Conservation (phyloP, 2,888 invertebrate genomes). For the Mechanitis mazaeus region DNA sequence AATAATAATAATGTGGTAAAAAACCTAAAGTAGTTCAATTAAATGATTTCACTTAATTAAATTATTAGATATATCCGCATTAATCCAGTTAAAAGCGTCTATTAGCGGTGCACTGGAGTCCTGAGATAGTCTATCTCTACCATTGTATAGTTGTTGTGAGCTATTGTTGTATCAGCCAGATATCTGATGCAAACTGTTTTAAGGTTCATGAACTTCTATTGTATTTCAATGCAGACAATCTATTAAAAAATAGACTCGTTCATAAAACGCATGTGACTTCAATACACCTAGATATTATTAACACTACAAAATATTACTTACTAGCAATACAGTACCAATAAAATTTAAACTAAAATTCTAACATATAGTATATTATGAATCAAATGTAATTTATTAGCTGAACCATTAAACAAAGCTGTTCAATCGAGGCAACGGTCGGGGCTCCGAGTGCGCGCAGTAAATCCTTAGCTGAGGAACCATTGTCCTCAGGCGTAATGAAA, state of each 20-base stretch:
- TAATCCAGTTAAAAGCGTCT: neutral
- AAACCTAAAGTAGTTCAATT: no score
- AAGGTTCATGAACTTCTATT: slow-evolving; percentile 16
- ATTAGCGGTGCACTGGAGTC: neutral
- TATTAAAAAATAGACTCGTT: slow-evolving; percentile 6
- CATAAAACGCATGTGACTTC: slow-evolving; percentile 8
- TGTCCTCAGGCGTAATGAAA: slow-evolving; percentile 35
- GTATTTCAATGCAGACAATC: slow-evolving; percentile 13
- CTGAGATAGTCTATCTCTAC: slow-evolving; percentile 14
- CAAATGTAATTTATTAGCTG: slow-evolving; percentile 18
- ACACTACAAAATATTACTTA: neutral
- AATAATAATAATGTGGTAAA: no score
- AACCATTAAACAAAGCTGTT: slow-evolving; percentile 25
- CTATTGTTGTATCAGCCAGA: slow-evolving; percentile 43
- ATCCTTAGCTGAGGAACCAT: slow-evolving; percentile 31
- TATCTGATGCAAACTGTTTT: slow-evolving; percentile 21
- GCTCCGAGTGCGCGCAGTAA: slow-evolving; percentile 31
- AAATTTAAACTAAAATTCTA: neutral
- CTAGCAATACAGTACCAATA: neutral
- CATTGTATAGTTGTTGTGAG: slow-evolving; percentile 44
- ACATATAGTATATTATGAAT: slow-evolving; percentile 13
- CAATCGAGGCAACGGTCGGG: slow-evolving; percentile 16
- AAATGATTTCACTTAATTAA: no score
- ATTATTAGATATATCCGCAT: no score
- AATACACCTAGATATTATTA: neutral